Conservation (phyloP, 2,888 invertebrate genomes). For the Drosophila infuscata region DNA sequence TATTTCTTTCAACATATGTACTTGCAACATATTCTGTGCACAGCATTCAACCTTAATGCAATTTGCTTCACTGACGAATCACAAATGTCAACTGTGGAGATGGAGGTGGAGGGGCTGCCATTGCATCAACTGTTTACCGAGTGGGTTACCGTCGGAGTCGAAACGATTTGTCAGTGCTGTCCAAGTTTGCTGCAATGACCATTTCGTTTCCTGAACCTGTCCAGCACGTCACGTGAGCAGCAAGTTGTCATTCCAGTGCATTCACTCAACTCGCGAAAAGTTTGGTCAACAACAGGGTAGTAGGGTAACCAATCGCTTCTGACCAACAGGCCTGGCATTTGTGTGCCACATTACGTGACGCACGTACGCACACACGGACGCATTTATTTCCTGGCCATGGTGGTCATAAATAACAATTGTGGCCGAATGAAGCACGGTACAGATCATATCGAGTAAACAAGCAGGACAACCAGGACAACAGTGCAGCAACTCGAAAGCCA, state of each 20-base stretch:
- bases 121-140: conserved; percentile 36
- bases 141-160: conserved; percentile 14
- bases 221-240: conserved; percentile 31
- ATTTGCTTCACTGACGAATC: conserved; percentile 40
- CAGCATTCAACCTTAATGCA: conserved; percentile 23
- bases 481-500: conserved; percentile 15
- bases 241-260: conserved; percentile 43
- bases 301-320: conserved; percentile 8
- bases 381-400: conserved; percentile 55
- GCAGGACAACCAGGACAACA: conserved; percentile 30
- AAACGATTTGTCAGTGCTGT: conserved; percentile 67
- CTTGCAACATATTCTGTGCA: neutral
- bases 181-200: conserved; percentile 26
- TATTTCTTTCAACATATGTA: neutral
- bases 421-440: conserved; percentile 3
- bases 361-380: conserved; percentile 32
- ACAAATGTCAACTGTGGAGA: conserved; percentile 32
- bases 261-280: neutral
- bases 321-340: conserved; percentile 48
- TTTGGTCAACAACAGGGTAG: neutral
- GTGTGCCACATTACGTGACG: conserved; percentile 43
- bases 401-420: conserved; percentile 71
- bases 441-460: conserved; percentile 40
- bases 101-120: neutral
- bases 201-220: conserved; percentile 39